A percentile compares a stretch with the other conserved stretches of the same genome.
phyloP scores from a whole-genome alignment of 2,888 invertebrate species.

The Holacanthella duospinosa region DNA sequence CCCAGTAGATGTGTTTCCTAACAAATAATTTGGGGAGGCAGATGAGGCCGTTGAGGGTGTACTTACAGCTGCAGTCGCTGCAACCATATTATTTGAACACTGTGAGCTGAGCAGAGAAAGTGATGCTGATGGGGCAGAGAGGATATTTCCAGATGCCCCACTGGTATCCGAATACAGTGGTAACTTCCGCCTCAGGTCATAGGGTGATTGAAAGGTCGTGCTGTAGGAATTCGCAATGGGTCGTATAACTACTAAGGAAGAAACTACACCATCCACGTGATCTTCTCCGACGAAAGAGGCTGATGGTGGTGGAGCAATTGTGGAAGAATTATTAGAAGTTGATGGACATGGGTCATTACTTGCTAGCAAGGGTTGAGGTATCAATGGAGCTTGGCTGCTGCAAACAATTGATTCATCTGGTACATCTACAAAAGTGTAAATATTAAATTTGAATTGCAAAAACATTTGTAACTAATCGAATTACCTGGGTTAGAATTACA shows the following conservation, averaged over 20 bases:
- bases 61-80: slow-evolving; percentile 18
- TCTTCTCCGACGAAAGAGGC: not conserved
- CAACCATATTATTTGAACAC: slow-evolving; percentile 11
- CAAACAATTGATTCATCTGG: slow-evolving; percentile 28
- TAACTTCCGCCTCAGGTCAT: slow-evolving; percentile 77
- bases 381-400: slow-evolving; percentile 33
- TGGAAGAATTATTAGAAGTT: slow-evolving; percentile 13
- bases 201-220: slow-evolving; percentile 68
- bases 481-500: too few relatives aligned
- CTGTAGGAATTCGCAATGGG: slow-evolving; percentile 6
- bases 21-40: slow-evolving; percentile 13
- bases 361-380: slow-evolving; percentile 28
- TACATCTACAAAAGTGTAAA: slow-evolving; percentile 23
- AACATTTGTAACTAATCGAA: not conserved
- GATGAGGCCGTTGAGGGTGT: slow-evolving; percentile 13
- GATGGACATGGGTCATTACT: slow-evolving; percentile 32
- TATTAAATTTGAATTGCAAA: too few relatives aligned
- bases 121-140: slow-evolving; percentile 48
- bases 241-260: not conserved
- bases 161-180: slow-evolving; percentile 57
- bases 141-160: slow-evolving; percentile 46
- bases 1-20: not conserved
- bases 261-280: not conserved
- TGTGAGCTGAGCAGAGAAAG: slow-evolving; percentile 38
- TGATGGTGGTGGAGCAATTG: slow-evolving; percentile 9